Percentiles rank a stretch among this genome's conserved stretches.
phyloP scores from a whole-genome alignment of 2,113 vertebrate species.

The Dromas ardeola region DNA sequence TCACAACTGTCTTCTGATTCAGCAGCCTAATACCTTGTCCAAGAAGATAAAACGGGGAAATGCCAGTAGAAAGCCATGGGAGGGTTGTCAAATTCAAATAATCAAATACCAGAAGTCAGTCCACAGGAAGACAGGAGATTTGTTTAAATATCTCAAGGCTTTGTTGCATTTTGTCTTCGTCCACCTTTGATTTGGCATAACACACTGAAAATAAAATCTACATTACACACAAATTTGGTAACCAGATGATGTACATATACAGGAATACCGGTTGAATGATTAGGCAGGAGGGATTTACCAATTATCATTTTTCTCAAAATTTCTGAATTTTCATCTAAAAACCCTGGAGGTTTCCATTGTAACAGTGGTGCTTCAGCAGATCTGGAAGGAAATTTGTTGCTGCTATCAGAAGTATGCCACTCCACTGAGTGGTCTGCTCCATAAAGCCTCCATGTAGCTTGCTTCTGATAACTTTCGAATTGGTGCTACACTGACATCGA shows the following conservation, averaged over 20 bases:
- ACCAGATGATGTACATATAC: not conserved
- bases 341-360: not conserved
- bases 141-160: not conserved
- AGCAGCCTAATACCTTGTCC: not conserved
- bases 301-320: not conserved
- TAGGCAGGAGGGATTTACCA: not conserved
- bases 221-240: not conserved
- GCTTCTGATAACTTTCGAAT: not conserved
- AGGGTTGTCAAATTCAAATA: not conserved
- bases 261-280: not conserved
- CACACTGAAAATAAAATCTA: not conserved
- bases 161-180: not conserved
- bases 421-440: not conserved
- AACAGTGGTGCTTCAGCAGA: not conserved
- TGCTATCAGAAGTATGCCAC: not conserved
- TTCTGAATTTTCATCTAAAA: not conserved
- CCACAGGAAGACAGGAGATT: not conserved
- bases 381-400: not conserved
- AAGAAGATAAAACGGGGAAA: not conserved
- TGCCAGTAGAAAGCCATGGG: not conserved
- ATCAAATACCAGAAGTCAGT: not conserved
- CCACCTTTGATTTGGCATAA: not conserved
- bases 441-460: not conserved
- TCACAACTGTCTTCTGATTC: not conserved
- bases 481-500: not conserved